These are phyloP conservation scores for Campylomormyrus numenius DNA, from an alignment of 2,113 vertebrate genomes.

Conservation along the genomic window DNA sequence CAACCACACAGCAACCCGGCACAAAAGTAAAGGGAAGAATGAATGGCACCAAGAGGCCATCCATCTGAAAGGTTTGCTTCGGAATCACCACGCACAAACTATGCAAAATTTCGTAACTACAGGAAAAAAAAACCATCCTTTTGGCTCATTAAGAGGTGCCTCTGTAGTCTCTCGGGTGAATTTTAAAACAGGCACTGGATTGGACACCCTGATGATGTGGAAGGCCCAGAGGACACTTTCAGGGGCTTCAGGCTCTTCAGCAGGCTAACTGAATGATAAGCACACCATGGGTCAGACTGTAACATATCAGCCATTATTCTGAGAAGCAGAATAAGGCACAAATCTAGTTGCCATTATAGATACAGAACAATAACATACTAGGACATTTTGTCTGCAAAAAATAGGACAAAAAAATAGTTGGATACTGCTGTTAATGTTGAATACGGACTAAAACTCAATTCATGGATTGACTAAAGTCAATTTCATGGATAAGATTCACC, in stretches of 20 bases:
- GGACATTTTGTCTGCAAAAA: not conserved
- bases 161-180: not conserved
- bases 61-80: not conserved
- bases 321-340: not conserved
- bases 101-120: not conserved
- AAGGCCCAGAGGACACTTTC: slow-evolving; percentile 2
- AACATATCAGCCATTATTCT: not conserved
- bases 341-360: not conserved
- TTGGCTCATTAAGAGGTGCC: not conserved
- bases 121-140: not conserved
- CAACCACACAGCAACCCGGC: not conserved
- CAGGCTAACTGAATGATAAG: not conserved
- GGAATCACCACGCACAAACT: not conserved
- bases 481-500: not conserved
- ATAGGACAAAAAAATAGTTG: not conserved
- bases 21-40: not conserved
- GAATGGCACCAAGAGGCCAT: not conserved
- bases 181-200: not conserved
- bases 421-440: not conserved
- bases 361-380: not conserved
- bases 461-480: no score
- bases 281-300: not conserved
- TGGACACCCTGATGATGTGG: not conserved
- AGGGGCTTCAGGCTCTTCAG: not conserved
- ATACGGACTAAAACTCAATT: not conserved